Conservation (phyloP, 2,797 vertebrate species). For the Acanthopagrus latus region DNA sequence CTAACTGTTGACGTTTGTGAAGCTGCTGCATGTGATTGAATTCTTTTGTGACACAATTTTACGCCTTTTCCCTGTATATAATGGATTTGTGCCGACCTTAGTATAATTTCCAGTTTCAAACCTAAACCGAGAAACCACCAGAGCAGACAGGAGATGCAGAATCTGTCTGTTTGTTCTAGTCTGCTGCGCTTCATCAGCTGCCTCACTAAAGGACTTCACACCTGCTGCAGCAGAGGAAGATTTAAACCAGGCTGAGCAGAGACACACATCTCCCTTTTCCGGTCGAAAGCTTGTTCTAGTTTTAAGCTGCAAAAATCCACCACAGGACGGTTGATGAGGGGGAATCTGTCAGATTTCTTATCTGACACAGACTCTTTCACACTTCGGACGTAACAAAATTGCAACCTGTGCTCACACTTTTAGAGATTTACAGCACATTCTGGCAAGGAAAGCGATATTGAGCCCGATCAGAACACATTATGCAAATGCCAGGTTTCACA, state of each 20-base stretch:
- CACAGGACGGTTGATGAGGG: conserved; percentile 44
- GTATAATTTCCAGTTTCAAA: conserved; percentile 1
- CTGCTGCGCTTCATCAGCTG: conserved; percentile 39
- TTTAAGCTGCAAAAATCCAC: conserved; percentile 48
- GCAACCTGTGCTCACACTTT: conserved; percentile 56
- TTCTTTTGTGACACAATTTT: not conserved
- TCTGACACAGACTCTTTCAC: conserved; percentile 54
- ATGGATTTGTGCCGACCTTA: not conserved
- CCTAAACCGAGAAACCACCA: not conserved
- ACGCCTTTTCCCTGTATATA: not conserved
- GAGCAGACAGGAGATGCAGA: conserved; percentile 22
- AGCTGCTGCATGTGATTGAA: not conserved
- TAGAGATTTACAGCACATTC: conserved; percentile 40
- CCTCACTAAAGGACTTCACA: conserved; percentile 53
- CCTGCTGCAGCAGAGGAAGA: conserved; percentile 60
- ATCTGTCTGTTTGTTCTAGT: conserved; percentile 26
- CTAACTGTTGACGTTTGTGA: not conserved
- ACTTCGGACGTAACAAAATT: conserved; percentile 48
- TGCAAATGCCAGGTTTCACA: conserved; percentile 45
- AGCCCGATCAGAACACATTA: conserved; percentile 27
- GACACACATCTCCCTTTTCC: conserved; percentile 23
- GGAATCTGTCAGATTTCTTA: conserved; percentile 62
- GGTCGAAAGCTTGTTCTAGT: conserved; percentile 40
- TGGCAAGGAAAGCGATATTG: conserved; percentile 27
- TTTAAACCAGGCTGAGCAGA: conserved; percentile 50